These are phyloP conservation scores for Thymallus thymallus DNA, from an alignment of 2,113 vertebrate species.

Conservation along the genomic window DNA sequence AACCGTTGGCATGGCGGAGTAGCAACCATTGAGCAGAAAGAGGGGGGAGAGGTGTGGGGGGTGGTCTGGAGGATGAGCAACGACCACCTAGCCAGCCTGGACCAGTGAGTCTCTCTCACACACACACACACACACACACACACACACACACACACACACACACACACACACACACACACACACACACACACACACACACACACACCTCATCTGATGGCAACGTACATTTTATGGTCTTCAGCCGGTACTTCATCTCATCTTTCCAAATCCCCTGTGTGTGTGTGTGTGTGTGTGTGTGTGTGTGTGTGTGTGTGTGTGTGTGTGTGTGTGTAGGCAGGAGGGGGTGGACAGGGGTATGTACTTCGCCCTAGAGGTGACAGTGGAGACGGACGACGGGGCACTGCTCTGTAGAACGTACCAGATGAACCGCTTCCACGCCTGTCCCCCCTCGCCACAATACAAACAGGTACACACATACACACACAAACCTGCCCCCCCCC, in stretches of 20 bases:
- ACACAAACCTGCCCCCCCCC: too few relatives aligned
- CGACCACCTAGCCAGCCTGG: conserved; percentile 72
- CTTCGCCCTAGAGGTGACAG: conserved; percentile 79
- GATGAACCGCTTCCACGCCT: conserved; percentile 81
- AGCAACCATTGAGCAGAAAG: conserved; percentile 82
- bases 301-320: not conserved
- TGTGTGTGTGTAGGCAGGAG: conserved; percentile 81
- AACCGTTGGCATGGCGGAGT: conserved; percentile 85
- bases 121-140: not conserved
- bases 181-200: not conserved
- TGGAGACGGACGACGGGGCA: conserved; percentile 73
- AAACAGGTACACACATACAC: conserved; percentile 67
- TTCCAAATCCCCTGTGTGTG: not conserved
- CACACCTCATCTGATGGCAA: not conserved
- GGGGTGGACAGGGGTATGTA: conserved; percentile 79
- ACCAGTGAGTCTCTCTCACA: conserved; percentile 75
- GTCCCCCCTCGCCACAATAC: conserved; percentile 87
- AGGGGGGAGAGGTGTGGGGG: conserved; percentile 88
- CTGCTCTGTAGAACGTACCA: conserved; percentile 86
- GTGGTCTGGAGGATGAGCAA: conserved; percentile 85
- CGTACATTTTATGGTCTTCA: not conserved
- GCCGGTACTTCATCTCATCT: not conserved
- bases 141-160: not conserved
- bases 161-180: not conserved
- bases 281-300: conserved; percentile 8